Conservation (phyloP, 2,888 invertebrate genomes). For the Ceratothoa steindachneri region DNA sequence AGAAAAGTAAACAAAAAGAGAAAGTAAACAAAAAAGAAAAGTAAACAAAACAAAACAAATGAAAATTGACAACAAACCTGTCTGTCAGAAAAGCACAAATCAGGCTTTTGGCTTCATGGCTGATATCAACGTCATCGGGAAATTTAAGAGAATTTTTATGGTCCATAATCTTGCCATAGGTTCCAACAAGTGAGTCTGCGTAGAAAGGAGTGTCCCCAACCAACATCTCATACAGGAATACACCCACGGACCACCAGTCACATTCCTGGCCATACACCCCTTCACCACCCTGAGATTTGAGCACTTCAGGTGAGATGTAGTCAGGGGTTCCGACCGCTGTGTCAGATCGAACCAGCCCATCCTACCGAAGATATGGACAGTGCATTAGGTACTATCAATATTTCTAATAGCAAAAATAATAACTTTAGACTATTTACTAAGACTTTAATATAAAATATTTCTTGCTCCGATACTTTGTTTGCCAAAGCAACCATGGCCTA, state of each 20-base stretch:
- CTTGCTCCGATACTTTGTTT: too few species aligned
- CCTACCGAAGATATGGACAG: constrained; percentile 58
- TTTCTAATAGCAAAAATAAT: too few species aligned
- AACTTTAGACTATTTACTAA: too few species aligned
- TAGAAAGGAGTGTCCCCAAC: constrained; percentile 98
- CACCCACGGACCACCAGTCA: constrained; percentile 98
- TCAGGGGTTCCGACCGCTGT: constrained; percentile 99
- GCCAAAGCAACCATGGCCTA: too few species aligned
- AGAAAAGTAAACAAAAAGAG: too few species aligned
- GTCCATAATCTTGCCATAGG: constrained; percentile 99
- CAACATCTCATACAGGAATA: constrained; percentile 97
- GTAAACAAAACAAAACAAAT: too few species aligned
- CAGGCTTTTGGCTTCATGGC: constrained; percentile 65
- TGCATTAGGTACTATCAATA: too few species aligned
- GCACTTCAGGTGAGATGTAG: constrained; percentile 97
- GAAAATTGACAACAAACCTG: constrained; percentile 60
- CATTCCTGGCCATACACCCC: constrained; percentile 96
- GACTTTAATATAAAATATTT: too few species aligned
- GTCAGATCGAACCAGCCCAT: constrained; percentile 91
- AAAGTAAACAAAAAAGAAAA: too few species aligned
- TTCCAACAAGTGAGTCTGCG: constrained; percentile 95
- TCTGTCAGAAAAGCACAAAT: constrained; percentile 93
- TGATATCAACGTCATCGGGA: constrained; percentile 86
- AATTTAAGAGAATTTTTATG: constrained; percentile 92
- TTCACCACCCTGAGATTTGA: constrained; percentile 89